Conservation (phyloP, 2,113 vertebrate genomes). For the Thinocorus orbignyianus region DNA sequence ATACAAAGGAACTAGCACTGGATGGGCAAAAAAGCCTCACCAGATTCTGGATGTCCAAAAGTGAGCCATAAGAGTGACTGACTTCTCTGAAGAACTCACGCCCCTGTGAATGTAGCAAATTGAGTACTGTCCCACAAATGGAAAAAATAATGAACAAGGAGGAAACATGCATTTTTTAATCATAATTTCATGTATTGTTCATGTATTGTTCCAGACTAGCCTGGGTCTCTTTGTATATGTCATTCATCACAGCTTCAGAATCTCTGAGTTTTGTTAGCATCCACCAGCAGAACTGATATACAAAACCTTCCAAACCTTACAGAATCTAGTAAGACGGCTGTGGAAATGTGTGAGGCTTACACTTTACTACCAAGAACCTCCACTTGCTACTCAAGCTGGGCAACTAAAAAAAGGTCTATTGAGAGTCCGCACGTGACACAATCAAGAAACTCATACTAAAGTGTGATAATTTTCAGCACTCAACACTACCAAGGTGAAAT, state of each 20-base stretch:
- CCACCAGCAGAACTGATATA: background rate
- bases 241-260: background rate
- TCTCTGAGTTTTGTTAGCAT: background rate
- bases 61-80: background rate
- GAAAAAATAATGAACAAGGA: background rate
- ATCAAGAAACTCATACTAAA: background rate
- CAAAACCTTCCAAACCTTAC: background rate
- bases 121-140: background rate
- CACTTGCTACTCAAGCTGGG: background rate
- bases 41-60: background rate
- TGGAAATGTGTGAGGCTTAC: background rate
- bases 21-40: background rate
- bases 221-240: background rate
- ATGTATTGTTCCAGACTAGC: too few species aligned
- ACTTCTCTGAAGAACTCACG: background rate
- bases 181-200: too few species aligned
- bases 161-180: background rate
- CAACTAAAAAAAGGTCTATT: background rate
- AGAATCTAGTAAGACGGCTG: background rate
- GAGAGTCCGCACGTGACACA: background rate
- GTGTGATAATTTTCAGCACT: background rate
- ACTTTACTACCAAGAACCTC: background rate
- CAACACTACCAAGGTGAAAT: background rate
- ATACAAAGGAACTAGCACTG: background rate
- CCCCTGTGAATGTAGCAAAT: background rate